Conservation (phyloP, 2,113 vertebrate genomes). For the Ranitomeya variabilis region DNA sequence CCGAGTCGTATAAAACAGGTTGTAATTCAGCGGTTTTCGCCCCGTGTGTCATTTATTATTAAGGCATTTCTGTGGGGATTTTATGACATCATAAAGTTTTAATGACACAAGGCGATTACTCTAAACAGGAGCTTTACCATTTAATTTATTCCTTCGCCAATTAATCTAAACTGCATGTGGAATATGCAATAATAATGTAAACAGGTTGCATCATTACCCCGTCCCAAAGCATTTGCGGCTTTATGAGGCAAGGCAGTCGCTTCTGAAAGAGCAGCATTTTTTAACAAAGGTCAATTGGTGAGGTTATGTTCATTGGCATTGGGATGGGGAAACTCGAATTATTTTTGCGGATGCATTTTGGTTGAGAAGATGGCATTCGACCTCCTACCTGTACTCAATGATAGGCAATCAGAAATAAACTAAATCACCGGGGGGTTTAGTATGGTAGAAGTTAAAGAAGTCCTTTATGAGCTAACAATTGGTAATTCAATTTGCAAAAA, state of each 20-base stretch:
- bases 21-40: conserved; percentile 23
- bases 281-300: conserved; percentile 41
- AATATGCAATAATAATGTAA: conserved; percentile 44
- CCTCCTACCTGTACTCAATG: not conserved
- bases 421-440: not conserved
- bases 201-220: conserved; percentile 44
- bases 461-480: not conserved
- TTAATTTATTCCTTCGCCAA: conserved; percentile 47
- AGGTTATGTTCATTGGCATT: conserved; percentile 38
- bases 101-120: conserved; percentile 46
- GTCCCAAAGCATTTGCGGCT: conserved; percentile 1
- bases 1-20: conserved; percentile 19
- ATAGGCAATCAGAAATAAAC: not conserved
- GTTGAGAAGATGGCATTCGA: not conserved
- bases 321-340: not conserved
- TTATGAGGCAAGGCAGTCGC: conserved; percentile 9
- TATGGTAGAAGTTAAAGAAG: not conserved
- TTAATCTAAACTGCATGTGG: conserved; percentile 51
- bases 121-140: conserved; percentile 47
- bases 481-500: too few species aligned
- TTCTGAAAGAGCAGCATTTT: conserved; percentile 47
- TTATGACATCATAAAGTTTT: conserved; percentile 54
- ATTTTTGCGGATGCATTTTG: not conserved
- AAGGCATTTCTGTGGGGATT: conserved; percentile 43
- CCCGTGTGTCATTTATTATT: conserved; percentile 43